phyloP scores from a whole-genome alignment of 2,797 vertebrate genomes.

The Graptemys geographica region DNA sequence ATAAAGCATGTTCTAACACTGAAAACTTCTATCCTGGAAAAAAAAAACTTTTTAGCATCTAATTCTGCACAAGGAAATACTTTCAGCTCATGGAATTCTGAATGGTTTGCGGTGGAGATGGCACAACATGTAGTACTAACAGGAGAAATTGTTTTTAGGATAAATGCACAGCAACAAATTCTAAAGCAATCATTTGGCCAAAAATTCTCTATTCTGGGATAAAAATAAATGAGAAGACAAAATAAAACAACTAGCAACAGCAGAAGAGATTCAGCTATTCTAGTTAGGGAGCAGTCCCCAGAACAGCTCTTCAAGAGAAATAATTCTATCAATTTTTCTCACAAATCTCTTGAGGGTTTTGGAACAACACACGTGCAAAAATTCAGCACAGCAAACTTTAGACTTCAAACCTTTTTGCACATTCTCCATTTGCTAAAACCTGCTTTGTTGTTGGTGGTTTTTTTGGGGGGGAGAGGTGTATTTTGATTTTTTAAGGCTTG shows the following conservation, averaged over 20 bases:
- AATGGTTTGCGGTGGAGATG: neutral
- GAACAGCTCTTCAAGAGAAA: conserved; percentile 45
- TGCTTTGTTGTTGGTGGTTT: neutral
- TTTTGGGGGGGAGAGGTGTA: neutral
- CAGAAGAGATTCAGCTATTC: neutral
- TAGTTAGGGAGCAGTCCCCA: neutral
- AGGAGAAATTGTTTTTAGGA: neutral
- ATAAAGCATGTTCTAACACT: neutral
- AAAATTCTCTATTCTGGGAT: neutral
- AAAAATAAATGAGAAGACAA: neutral
- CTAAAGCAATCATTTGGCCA: conserved; percentile 38
- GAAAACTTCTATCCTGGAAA: neutral
- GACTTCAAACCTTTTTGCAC: conserved; percentile 51
- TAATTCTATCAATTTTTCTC: conserved; percentile 27
- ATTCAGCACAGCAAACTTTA: neutral
- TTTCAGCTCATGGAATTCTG: neutral
- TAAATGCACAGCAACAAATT: conserved; percentile 22
- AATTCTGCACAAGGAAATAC: neutral
- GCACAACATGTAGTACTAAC: neutral
- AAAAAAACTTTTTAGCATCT: neutral
- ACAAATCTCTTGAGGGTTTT: neutral
- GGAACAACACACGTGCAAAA: neutral
- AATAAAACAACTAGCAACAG: conserved; percentile 39
- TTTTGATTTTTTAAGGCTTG: conserved; percentile 55
- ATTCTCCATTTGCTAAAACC: conserved; percentile 52